Evolutionary conservation across 2,888 invertebrate genomes (phyloP), one percentile per base, ranked within the genome.

Genomic region (Pyrocoelia pectoralis): DNA sequence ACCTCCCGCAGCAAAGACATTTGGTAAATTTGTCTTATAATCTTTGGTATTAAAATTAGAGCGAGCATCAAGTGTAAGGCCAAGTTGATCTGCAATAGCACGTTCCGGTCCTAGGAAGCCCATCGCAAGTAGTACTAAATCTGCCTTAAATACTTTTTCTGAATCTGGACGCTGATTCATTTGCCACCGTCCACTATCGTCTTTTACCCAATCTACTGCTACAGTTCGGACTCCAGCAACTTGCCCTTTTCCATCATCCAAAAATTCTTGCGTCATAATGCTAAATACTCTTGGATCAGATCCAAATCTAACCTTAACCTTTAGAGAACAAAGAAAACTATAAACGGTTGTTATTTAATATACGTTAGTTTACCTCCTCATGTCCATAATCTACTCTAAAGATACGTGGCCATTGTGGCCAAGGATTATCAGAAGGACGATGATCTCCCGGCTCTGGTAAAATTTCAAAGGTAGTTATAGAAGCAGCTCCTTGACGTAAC

Each of bases 351-450:
- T 13, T 10, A 48, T 59, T 52, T 13, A 43, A 0, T 51, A 13
- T 17, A 33, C 13, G 5, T 13, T 4, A 8, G 24, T 15, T 17
- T 61, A 79, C 96, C 83, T 99, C 99, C 75, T 98, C 98, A 76
- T 99, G 98, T 0, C 99, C 99, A 78, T 99, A 99, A 81, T 99
- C 99, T 17, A 98, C 93, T 72, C 91, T 91, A 86, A 98, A 98
- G 17, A 97, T 93, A 76, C 94, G 87, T 0, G 98, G 98, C 92
- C 95, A 99, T 78, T 98, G 96, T 1, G 98, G 99, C 99, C 99
- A 99, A 0, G 98, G 98, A 83, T 99, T 99, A 80, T 96, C 96
- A 12, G 85, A 84, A 10, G 91, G 90, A 29, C 99, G 86, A 18
- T 84, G 85, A 1, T 85, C 84, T 56, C 95, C 93, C 12, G 98